These are phyloP conservation scores for Druon quercuslanigerum DNA, from an alignment of 1,140 invertebrate genomes.

Conservation along the genomic window DNA sequence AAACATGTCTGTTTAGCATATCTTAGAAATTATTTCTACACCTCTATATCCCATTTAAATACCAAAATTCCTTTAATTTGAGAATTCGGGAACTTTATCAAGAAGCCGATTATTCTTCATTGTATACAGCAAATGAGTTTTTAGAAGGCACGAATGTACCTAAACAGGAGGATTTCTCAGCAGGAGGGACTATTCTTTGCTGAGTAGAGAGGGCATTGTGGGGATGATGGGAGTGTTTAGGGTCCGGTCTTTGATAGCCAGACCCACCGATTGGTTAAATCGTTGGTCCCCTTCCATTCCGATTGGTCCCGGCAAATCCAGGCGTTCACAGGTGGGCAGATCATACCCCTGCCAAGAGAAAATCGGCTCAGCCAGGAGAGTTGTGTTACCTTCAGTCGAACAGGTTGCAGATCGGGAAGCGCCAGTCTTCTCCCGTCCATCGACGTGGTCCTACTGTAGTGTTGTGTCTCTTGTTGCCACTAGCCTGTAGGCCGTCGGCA, in stretches of 20 bases:
- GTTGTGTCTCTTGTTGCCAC: constrained; percentile 39
- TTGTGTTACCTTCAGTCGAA: constrained; percentile 34
- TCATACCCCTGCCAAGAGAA: constrained; percentile 4
- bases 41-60: no score
- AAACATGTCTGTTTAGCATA: no score
- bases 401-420: constrained; percentile 46
- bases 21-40: no score
- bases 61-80: no score
- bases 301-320: constrained; percentile 11
- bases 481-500: constrained; percentile 5
- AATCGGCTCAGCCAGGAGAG: constrained; percentile 12
- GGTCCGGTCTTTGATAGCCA: constrained; percentile 33
- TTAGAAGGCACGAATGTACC: no score
- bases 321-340: constrained; percentile 33
- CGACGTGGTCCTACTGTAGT: constrained; percentile 69
- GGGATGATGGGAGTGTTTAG: constrained; percentile 42
- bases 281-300: neutral
- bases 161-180: neutral
- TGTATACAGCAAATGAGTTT: no score
- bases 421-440: constrained; percentile 73
- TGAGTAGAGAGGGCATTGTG: neutral
- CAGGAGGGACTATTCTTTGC: neutral
- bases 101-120: no score
- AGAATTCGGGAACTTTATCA: no score
- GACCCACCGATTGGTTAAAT: constrained; percentile 29